These are phyloP conservation scores for Speoplatyrhinus poulsoni DNA, from an alignment of 2,113 vertebrate species.

Conservation along the genomic window DNA sequence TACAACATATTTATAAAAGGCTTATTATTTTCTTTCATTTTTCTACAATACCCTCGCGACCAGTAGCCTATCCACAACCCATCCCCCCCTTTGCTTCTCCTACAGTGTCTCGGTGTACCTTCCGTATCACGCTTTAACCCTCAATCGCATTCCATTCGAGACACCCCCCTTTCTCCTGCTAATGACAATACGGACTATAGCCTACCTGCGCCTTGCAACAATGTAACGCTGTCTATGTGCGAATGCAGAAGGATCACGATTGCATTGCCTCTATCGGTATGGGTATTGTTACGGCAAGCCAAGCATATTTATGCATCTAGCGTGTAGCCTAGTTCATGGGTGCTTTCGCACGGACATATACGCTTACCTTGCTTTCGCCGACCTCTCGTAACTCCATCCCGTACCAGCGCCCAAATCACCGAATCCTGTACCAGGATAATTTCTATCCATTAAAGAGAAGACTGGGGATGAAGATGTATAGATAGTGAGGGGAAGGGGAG, in stretches of 20 bases:
- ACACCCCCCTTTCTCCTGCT: conserved; percentile 52
- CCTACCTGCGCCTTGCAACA: conserved; percentile 50
- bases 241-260: conserved; percentile 18
- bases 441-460: conserved; percentile 87
- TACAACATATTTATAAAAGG: background rate
- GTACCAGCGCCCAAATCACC: conserved; percentile 87
- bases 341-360: conserved; percentile 28
- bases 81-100: conserved; percentile 48
- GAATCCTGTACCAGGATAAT: conserved; percentile 89
- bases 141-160: conserved; percentile 74
- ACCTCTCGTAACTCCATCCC: conserved; percentile 91
- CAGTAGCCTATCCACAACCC: conserved; percentile 42
- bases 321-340: conserved; percentile 5
- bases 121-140: conserved; percentile 66
- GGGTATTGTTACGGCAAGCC: conserved; percentile 59
- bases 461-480: conserved; percentile 73
- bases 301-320: conserved; percentile 36
- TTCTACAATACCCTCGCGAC: conserved; percentile 40
- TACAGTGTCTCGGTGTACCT: conserved; percentile 54
- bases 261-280: conserved; percentile 38
- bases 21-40: conserved; percentile 37
- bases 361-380: conserved; percentile 88
- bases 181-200: conserved; percentile 65
- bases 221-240: conserved; percentile 30
- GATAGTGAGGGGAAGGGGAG: conserved; percentile 63